Percentiles rank a stretch among this genome's conserved stretches.
phyloP scores from a whole-genome alignment of 2,113 vertebrate species.

The Paralichthys olivaceus region DNA sequence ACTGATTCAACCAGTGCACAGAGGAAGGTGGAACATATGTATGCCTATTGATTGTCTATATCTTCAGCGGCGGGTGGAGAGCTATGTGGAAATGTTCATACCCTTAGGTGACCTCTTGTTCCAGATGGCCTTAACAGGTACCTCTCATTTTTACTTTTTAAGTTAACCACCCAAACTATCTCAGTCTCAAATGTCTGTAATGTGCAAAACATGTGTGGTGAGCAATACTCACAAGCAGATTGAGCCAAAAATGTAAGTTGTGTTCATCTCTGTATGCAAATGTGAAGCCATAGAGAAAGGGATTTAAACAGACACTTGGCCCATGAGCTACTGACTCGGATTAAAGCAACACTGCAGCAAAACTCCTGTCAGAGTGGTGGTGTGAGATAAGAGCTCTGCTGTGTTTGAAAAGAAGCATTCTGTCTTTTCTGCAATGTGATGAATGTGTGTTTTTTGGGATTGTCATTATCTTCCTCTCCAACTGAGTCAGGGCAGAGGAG shows the following conservation, averaged over 20 bases:
- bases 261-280: conserved; percentile 22
- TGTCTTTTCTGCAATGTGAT: background rate
- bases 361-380: background rate
- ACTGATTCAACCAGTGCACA: background rate
- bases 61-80: background rate
- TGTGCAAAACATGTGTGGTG: background rate
- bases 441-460: background rate
- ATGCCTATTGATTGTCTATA: background rate
- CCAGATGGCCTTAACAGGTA: too few species aligned
- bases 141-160: background rate
- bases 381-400: background rate
- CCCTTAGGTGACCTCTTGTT: too few species aligned
- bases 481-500: background rate
- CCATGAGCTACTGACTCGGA: conserved; percentile 3
- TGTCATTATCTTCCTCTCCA: background rate
- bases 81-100: too few species aligned
- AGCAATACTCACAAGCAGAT: too few species aligned
- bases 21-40: background rate
- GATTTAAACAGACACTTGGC: conserved; percentile 16
- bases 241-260: background rate
- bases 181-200: background rate
- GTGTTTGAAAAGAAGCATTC: background rate
- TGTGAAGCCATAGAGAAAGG: background rate
- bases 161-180: background rate
- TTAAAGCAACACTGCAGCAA: conserved; percentile 9